Evolutionary conservation across 2,113 vertebrate species (phyloP).

Genomic region (Triplophysa siluroides): DNA sequence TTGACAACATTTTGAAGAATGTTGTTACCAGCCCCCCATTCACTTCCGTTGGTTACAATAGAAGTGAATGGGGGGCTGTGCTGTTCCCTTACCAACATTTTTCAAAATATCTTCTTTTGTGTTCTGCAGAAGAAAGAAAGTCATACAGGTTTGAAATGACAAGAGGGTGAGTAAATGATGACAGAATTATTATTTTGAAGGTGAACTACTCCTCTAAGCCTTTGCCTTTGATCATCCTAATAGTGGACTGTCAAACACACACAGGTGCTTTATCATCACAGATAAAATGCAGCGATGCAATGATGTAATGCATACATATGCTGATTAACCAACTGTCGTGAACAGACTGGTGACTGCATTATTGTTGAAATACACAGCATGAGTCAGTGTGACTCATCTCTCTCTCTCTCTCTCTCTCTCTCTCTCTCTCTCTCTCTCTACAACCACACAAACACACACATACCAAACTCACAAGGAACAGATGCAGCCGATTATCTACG

Average conservation of each 20-base stretch:
- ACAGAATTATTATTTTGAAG: too few relatives aligned
- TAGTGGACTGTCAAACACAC: constrained; percentile 13
- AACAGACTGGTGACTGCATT: constrained; percentile 29
- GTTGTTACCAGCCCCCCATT: too few relatives aligned
- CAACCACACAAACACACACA: constrained; percentile 28
- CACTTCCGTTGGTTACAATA: too few relatives aligned
- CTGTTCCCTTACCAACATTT: too few relatives aligned
- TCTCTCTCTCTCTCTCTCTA: too few relatives aligned
- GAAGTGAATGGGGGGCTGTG: too few relatives aligned
- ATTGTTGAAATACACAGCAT: constrained; percentile 50
- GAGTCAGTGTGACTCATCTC: constrained; percentile 54
- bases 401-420: constrained; percentile 17
- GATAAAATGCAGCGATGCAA: constrained; percentile 4
- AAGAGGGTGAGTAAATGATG: too few relatives aligned
- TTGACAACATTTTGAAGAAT: neutral
- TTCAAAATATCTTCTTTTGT: too few relatives aligned
- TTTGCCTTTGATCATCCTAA: constrained; percentile 27
- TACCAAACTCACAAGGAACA: constrained; percentile 54
- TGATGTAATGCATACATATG: constrained; percentile 23
- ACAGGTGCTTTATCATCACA: constrained; percentile 15
- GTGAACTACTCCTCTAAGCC: neutral
- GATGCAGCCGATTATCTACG: constrained; percentile 65
- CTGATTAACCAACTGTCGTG: constrained; percentile 13
- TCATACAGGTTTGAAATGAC: too few relatives aligned
- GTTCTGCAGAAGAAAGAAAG: too few relatives aligned